phyloP scores from a whole-genome alignment of 2,888 invertebrate species.

The Tenthredo scrophulariae region DNA sequence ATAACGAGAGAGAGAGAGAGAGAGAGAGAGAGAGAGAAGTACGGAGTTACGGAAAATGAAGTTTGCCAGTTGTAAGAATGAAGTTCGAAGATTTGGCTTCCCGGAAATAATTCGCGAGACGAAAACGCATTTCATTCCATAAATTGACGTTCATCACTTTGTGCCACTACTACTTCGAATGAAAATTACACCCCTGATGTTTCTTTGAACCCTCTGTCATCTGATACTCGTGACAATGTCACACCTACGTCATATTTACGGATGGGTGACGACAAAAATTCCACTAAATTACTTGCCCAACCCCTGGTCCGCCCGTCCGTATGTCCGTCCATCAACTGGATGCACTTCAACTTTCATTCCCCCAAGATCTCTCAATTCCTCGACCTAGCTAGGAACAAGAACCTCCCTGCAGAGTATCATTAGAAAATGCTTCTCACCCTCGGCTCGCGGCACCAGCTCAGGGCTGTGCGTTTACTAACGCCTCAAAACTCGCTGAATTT shows the following conservation, averaged over 20 bases:
- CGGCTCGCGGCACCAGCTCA: neutral
- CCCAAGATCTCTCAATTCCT: constrained; percentile 8
- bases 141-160: neutral
- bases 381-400: neutral
- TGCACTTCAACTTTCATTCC: constrained; percentile 15
- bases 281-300: constrained; percentile 1
- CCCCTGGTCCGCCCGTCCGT: neutral
- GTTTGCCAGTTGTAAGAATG: neutral
- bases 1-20: neutral
- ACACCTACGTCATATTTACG: constrained; percentile 10
- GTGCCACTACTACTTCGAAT: neutral
- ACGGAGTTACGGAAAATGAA: neutral
- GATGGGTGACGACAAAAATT: neutral
- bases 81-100: neutral
- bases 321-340: constrained; percentile 1
- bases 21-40: neutral
- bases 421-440: constrained; percentile 36
- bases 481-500: constrained; percentile 20
- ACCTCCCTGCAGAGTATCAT: constrained; percentile 2
- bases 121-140: neutral
- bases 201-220: constrained; percentile 28
- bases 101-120: neutral
- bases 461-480: constrained; percentile 1
- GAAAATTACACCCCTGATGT: constrained; percentile 21
- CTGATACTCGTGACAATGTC: neutral